Conservation (phyloP, 2,797 vertebrate genomes). For the Macrochelys suwanniensis region DNA sequence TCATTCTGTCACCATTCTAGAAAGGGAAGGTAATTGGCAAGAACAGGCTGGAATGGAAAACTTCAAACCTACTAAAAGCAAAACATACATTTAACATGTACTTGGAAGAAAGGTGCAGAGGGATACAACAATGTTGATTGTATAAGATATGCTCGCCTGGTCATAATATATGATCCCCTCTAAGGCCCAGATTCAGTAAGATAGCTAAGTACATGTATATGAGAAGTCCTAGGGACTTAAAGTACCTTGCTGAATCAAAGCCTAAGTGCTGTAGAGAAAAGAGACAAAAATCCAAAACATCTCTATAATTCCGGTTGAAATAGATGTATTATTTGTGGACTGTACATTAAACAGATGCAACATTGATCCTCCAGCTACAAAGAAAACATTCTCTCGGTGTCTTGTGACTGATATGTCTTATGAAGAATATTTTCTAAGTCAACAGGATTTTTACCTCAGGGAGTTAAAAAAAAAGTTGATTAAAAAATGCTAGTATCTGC, state of each 20-base stretch:
- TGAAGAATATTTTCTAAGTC: slow-evolving; percentile 46
- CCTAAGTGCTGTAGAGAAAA: neutral
- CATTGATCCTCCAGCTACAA: slow-evolving; percentile 72
- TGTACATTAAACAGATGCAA: slow-evolving; percentile 73
- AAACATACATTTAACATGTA: neutral
- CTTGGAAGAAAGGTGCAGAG: neutral
- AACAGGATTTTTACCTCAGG: slow-evolving; percentile 57
- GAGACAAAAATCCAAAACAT: slow-evolving; percentile 40
- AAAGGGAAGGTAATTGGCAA: neutral
- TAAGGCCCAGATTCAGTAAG: neutral
- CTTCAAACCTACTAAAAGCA: neutral
- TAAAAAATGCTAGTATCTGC: slow-evolving; percentile 44
- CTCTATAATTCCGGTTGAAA: slow-evolving; percentile 57
- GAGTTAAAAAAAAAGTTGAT: slow-evolving; percentile 46
- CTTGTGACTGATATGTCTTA: slow-evolving; percentile 64
- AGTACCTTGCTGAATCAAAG: slow-evolving; percentile 12
- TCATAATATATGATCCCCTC: neutral
- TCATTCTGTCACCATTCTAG: neutral
- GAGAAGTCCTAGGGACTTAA: neutral
- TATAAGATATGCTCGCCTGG: accelerated
- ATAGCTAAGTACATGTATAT: neutral
- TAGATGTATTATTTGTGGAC: slow-evolving; percentile 55
- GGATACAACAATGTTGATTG: neutral
- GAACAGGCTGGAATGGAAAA: neutral
- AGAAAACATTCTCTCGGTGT: slow-evolving; percentile 70